Percentiles rank a stretch among this genome's conserved stretches.
Evolutionary conservation across 2,113 vertebrate species (phyloP).

Genomic region (Thinocorus orbignyianus): DNA sequence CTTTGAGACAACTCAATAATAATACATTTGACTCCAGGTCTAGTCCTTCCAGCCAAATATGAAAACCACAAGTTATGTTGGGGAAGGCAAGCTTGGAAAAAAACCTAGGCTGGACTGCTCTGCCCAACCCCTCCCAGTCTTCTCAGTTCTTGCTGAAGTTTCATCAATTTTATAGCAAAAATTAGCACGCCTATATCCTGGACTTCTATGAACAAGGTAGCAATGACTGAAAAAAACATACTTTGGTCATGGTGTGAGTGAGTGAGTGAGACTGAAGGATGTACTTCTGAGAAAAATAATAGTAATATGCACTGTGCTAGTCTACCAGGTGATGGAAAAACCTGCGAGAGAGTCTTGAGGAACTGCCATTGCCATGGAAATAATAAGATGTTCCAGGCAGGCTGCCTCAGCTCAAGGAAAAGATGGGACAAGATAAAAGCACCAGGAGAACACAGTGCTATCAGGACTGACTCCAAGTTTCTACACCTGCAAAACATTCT

Average conservation of each 20-base stretch:
- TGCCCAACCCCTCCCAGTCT: neutral
- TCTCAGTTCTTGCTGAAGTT: neutral
- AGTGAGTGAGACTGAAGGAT: neutral
- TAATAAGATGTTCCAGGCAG: conserved; percentile 41
- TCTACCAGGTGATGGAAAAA: neutral
- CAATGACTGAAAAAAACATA: accelerated
- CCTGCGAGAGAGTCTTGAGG: neutral
- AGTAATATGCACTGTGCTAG: neutral
- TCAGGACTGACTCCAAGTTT: conserved; percentile 38
- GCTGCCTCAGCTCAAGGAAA: neutral
- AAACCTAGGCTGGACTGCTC: neutral
- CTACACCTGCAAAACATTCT: conserved; percentile 24
- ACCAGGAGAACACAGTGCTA: neutral
- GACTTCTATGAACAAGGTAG: neutral
- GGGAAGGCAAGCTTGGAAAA: neutral
- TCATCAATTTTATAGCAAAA: neutral
- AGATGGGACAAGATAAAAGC: conserved; percentile 12
- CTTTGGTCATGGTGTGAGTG: neutral
- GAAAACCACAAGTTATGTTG: neutral
- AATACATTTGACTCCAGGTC: neutral
- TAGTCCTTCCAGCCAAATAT: neutral
- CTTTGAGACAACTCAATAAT: neutral
- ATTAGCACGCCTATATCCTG: neutral
- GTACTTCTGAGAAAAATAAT: neutral
- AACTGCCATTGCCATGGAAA: neutral